These are phyloP conservation scores for Neoseiulus cucumeris DNA, from an alignment of 1,140 invertebrate genomes.

Conservation along the genomic window DNA sequence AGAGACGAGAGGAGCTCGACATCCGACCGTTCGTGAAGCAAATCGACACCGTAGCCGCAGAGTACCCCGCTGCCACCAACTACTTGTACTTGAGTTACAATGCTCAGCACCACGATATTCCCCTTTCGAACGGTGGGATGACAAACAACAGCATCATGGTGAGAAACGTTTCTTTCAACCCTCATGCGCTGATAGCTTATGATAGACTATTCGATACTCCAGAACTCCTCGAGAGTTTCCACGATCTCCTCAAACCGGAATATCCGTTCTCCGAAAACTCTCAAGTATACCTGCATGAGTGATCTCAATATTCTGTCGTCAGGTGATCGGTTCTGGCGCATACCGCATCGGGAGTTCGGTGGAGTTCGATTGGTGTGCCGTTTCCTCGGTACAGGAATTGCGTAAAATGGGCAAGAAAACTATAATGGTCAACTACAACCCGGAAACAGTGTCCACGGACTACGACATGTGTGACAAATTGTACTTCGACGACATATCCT, in stretches of 20 bases:
- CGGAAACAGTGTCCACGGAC: constrained; percentile 97
- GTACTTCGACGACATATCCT: constrained; percentile 98
- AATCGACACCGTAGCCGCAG: constrained; percentile 96
- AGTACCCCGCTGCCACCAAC: constrained; percentile 95
- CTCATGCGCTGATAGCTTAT: too few relatives aligned
- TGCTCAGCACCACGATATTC: constrained; percentile 60
- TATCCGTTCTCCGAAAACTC: background rate
- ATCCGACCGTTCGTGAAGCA: constrained; percentile 81
- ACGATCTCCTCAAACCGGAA: background rate
- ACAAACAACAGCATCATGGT: background rate
- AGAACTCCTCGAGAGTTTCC: background rate
- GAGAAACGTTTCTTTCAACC: background rate
- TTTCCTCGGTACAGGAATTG: constrained; percentile 79
- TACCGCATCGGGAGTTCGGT: constrained; percentile 97
- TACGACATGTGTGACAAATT: constrained; percentile 97
- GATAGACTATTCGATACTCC: too few relatives aligned
- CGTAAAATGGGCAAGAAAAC: constrained; percentile 47
- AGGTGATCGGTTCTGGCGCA: constrained; percentile 69
- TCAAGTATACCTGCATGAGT: background rate
- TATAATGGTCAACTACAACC: constrained; percentile 99
- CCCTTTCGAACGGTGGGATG: constrained; percentile 39
- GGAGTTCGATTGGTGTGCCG: constrained; percentile 99
- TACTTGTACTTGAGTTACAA: constrained; percentile 96
- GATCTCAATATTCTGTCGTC: constrained; percentile 19
- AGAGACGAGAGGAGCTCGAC: constrained; percentile 24